A percentile compares a stretch with the other conserved stretches of the same genome.
Evolutionary conservation across 2,797 vertebrate species (phyloP).

Genomic region (Rhinoraja longicauda): DNA sequence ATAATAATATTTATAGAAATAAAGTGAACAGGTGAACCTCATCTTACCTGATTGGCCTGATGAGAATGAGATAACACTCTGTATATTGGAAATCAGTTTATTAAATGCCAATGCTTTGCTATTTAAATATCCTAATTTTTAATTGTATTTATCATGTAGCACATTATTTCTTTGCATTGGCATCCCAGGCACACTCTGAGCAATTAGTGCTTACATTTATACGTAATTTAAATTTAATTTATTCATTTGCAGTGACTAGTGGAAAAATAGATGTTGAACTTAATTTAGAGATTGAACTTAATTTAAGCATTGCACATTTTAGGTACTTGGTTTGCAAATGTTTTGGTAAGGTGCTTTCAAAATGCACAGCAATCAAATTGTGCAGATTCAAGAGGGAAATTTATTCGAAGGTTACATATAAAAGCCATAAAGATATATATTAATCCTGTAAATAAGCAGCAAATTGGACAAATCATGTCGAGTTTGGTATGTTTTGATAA

Average conservation of each 20-base stretch:
- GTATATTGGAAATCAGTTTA: not conserved
- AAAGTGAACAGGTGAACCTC: not conserved
- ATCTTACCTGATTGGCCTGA: not conserved
- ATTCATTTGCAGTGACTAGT: not conserved
- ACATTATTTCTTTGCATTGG: not conserved
- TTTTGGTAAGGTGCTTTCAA: not conserved
- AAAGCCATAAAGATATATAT: constrained; percentile 9
- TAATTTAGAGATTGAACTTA: not conserved
- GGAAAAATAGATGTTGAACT: not conserved
- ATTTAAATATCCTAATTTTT: not conserved
- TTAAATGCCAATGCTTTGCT: constrained; percentile 4
- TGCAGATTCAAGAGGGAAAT: not conserved
- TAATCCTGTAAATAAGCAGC: constrained; percentile 39
- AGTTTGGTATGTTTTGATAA: constrained; percentile 40
- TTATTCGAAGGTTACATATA: not conserved
- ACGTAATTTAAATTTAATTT: not conserved
- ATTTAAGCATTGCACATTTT: not conserved
- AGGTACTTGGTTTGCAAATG: not conserved
- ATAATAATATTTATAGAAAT: not conserved
- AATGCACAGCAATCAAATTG: not conserved
- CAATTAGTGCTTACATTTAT: not conserved
- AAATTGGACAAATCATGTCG: constrained; percentile 36
- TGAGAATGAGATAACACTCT: not conserved
- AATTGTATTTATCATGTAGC: not conserved
- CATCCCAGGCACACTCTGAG: not conserved